Percentiles rank a stretch among this genome's conserved stretches.
Evolutionary conservation across 2,113 vertebrate species (phyloP).

Genomic region (Ciconia maguari): DNA sequence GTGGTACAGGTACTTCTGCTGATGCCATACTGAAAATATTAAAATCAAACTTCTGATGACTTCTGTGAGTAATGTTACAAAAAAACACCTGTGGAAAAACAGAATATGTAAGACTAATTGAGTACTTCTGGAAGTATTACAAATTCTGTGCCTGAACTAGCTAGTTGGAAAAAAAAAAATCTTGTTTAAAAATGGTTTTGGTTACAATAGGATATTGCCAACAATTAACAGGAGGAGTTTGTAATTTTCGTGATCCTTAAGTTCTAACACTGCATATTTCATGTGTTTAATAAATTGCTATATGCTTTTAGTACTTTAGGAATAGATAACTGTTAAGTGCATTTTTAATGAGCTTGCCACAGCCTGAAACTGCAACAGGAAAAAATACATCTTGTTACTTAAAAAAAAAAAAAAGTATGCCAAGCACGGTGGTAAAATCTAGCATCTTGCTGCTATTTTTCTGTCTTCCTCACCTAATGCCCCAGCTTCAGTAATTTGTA

Average conservation of each 20-base stretch:
- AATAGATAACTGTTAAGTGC: background rate
- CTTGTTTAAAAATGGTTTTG: background rate
- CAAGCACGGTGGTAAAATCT: background rate
- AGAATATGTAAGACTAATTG: background rate
- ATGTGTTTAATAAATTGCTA: background rate
- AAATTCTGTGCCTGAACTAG: background rate
- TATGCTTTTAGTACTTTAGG: background rate
- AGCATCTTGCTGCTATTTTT: background rate
- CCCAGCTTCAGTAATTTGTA: background rate
- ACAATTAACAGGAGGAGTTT: background rate
- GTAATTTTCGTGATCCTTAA: background rate
- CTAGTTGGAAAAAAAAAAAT: background rate
- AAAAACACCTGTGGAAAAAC: background rate
- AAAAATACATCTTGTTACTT: background rate
- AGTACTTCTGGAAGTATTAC: background rate
- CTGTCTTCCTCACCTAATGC: background rate
- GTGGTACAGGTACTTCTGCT: background rate
- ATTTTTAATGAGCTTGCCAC: background rate
- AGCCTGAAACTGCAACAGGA: background rate
- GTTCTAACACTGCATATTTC: background rate
- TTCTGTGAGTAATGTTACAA: background rate
- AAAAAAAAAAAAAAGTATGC: background rate
- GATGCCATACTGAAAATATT: background rate
- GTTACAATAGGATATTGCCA: background rate
- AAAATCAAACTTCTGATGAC: background rate